Evolutionary conservation across 2,888 invertebrate genomes (phyloP).

Genomic region (Oxycera nigricornis): DNA sequence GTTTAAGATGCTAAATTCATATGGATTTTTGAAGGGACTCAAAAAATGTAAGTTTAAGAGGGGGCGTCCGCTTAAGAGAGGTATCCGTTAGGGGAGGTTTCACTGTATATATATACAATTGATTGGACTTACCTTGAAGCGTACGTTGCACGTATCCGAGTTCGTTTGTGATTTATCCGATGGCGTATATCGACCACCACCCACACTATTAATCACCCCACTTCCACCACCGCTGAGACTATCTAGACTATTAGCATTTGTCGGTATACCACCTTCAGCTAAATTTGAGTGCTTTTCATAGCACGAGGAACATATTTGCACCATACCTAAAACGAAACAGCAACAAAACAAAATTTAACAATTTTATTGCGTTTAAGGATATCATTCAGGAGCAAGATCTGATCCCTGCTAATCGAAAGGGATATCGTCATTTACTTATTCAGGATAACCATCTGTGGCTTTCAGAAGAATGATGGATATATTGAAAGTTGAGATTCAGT

Average conservation of each 20-base stretch:
- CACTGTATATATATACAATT: neutral
- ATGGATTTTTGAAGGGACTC: too few relatives aligned
- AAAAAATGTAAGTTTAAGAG: too few relatives aligned
- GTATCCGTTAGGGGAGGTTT: too few relatives aligned
- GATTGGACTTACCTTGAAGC: slow-evolving; percentile 57
- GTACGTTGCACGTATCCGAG: slow-evolving; percentile 60
- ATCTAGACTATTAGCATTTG: slow-evolving; percentile 51
- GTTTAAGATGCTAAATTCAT: too few relatives aligned
- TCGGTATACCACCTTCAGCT: slow-evolving; percentile 59
- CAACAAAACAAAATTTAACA: neutral
- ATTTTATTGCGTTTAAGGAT: neutral
- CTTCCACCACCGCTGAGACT: slow-evolving; percentile 48
- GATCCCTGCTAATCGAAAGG: too few relatives aligned
- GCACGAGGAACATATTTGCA: slow-evolving; percentile 86
- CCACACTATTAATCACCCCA: slow-evolving; percentile 48
- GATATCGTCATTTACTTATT: too few relatives aligned
- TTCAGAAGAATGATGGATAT: too few relatives aligned
- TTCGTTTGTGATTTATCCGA: slow-evolving; percentile 60
- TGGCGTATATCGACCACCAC: slow-evolving; percentile 58
- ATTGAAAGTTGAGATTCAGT: too few relatives aligned
- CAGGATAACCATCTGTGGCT: too few relatives aligned
- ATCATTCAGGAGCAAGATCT: too few relatives aligned
- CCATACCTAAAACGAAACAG: slow-evolving; percentile 68
- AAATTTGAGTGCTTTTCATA: slow-evolving; percentile 73
- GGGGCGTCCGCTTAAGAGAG: too few relatives aligned